Evolutionary conservation across 2,113 vertebrate genomes (phyloP), one percentile per base, ranked within the genome.

Genomic region (Eonycteris spelaea): DNA sequence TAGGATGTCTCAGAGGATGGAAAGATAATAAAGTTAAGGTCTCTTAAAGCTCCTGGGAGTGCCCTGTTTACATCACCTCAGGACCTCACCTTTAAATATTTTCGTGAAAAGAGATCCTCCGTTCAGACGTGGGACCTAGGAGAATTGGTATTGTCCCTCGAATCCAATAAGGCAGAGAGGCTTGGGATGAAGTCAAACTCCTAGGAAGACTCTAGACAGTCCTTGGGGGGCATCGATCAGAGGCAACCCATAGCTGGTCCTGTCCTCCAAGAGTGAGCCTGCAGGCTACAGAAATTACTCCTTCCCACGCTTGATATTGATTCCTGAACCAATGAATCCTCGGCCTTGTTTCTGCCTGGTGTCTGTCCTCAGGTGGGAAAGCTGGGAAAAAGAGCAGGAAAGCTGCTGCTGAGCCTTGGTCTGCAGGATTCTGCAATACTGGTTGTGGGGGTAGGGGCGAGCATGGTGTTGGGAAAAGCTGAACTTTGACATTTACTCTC

Each of bases 1-100:
- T 68, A n/a, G 30, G 28, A 18, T 89, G 19, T 79, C 70, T 85
- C 86, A 63, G n/a, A 91, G 55, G 45, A 88, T 70, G 43, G 19
- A 92, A 90, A 71, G 11, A 18, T 70, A 90, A 75, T 71, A 61
- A 94, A 71, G 13, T 11, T 53, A 8, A 89, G 35, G 59, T 73
- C n/a, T 70, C 35, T 45, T 43, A 55, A 90, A 71, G 1, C 95
- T 90, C 92, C 83, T 59, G 86, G 82, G 95, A 96, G 59, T 55
- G 6, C 24, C 15, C 21, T 89, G 33, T 95, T 96, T 86, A 82
- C 12, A 74, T 78, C 74, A 91, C 15, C 84, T 68, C 33, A 86
- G 57, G 63, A 84, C 13, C 28, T 65, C 28, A 70, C 24, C 40
- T 89, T 61, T 68, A 95, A 85, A 68, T 86, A 59, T 68, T 86